Percentiles rank a stretch among this genome's conserved stretches.
phyloP scores from a whole-genome alignment of 2,888 invertebrate species.

The Erynnis tages region DNA sequence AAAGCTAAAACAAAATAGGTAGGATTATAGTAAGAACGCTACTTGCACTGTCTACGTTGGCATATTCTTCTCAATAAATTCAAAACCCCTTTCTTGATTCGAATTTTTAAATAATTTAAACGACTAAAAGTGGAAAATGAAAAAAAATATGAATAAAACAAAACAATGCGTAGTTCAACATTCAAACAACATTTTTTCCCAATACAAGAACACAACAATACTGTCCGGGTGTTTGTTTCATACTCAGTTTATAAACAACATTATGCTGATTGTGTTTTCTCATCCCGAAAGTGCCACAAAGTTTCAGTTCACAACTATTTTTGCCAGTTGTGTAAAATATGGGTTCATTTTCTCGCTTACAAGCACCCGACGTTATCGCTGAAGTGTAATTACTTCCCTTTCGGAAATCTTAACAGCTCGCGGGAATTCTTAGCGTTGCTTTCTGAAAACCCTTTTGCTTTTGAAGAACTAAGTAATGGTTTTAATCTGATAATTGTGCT shows the following conservation, averaged over 20 bases:
- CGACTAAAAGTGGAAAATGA: too few species aligned
- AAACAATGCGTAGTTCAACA: too few species aligned
- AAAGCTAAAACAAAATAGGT: too few species aligned
- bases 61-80: too few species aligned
- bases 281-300: slow-evolving; percentile 8
- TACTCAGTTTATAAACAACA: background rate
- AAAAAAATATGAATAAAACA: too few species aligned
- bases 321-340: slow-evolving; percentile 28
- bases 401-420: slow-evolving; percentile 28
- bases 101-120: too few species aligned
- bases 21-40: too few species aligned
- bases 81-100: too few species aligned
- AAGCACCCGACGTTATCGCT: slow-evolving; percentile 25
- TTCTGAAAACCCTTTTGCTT: slow-evolving; percentile 24
- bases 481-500: slow-evolving; percentile 21
- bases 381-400: slow-evolving; percentile 29
- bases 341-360: slow-evolving; percentile 27
- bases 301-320: slow-evolving; percentile 24
- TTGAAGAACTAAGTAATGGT: slow-evolving; percentile 21
- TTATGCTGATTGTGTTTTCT: slow-evolving; percentile 4
- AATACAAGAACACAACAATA: background rate
- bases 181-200: too few species aligned
- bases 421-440: slow-evolving; percentile 26
- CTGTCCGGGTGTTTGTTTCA: background rate
- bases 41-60: too few species aligned